A percentile compares a stretch with the other conserved stretches of the same genome.
Evolutionary conservation across 2,113 vertebrate species (phyloP).

Genomic region (Anguilla rostrata): DNA sequence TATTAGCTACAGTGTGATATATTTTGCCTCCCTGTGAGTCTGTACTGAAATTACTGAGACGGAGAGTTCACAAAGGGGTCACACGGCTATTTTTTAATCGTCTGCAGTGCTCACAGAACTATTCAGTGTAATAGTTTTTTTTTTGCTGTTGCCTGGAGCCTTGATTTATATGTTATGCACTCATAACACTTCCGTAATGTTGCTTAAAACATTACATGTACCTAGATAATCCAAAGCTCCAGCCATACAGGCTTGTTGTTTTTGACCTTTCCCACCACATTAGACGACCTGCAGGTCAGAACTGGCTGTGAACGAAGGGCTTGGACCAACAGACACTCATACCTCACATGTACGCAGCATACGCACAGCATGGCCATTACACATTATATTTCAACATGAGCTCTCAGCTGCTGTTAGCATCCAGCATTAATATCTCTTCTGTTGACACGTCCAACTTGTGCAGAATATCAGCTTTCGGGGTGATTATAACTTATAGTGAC

Average conservation of each 20-base stretch:
- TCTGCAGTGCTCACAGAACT: neutral
- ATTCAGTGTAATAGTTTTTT: neutral
- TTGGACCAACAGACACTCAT: neutral
- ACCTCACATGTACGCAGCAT: neutral
- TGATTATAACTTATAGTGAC: conserved; percentile 32
- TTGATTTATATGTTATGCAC: neutral
- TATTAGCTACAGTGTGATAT: conserved; percentile 22
- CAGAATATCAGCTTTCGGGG: conserved; percentile 34
- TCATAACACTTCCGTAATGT: neutral
- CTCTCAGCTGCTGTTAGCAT: conserved; percentile 20
- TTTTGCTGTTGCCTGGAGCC: neutral
- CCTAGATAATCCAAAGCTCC: neutral
- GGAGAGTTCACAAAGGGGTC: conserved; percentile 12
- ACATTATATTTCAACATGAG: neutral
- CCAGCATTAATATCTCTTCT: conserved; percentile 34
- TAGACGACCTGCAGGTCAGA: neutral
- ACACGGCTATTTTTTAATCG: neutral
- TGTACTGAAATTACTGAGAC: conserved; percentile 8
- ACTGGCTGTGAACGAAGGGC: neutral
- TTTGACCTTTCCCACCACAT: neutral
- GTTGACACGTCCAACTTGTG: conserved; percentile 33
- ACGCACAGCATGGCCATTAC: neutral
- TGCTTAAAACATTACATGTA: neutral
- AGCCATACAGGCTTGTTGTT: neutral
- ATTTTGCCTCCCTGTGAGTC: conserved; percentile 8